Percentiles rank a stretch among this genome's conserved stretches.
Conservation (phyloP, 2,113 vertebrate species). For the Brachyhypopomus occidentalis region DNA sequence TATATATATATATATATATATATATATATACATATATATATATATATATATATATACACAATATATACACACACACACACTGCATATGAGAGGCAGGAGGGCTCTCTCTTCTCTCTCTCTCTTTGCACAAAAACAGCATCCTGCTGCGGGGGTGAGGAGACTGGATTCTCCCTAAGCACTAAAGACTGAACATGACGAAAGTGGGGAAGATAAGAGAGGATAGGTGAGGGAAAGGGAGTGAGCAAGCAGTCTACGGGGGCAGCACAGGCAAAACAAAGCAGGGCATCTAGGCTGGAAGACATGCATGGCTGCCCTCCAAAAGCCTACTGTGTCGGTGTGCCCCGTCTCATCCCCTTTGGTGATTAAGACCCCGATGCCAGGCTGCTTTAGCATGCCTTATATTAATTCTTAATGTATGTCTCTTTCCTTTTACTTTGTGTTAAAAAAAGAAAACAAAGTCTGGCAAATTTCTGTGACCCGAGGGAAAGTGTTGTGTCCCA, state of each 20-base stretch:
- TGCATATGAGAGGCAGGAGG: conserved; percentile 29
- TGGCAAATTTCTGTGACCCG: conserved; percentile 52
- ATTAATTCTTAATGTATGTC: conserved; percentile 57
- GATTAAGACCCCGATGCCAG: conserved; percentile 67
- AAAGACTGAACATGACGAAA: neutral
- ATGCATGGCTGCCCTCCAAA: conserved; percentile 71
- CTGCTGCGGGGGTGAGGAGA: conserved; percentile 35
- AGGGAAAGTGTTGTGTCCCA: conserved; percentile 22
- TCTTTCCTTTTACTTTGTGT: conserved; percentile 48
- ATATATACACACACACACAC: too few relatives aligned
- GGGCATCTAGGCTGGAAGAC: conserved; percentile 68
- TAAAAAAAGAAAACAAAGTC: conserved; percentile 50
- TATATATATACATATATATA: too few relatives aligned
- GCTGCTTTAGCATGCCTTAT: conserved; percentile 51
- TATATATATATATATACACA: too few relatives aligned
- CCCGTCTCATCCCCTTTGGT: conserved; percentile 58
- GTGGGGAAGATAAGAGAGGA: neutral
- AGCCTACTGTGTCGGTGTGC: conserved; percentile 61
- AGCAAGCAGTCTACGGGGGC: conserved; percentile 16
- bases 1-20: too few relatives aligned
- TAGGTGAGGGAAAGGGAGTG: conserved; percentile 14
- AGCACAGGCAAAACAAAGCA: conserved; percentile 59
- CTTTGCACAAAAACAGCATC: neutral
- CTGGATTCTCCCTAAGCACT: conserved; percentile 48
- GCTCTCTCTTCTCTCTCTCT: neutral